A percentile compares a stretch with the other conserved stretches of the same genome.
Evolutionary conservation across 2,797 vertebrate genomes (phyloP).

Genomic region (Lateolabrax maculatus): DNA sequence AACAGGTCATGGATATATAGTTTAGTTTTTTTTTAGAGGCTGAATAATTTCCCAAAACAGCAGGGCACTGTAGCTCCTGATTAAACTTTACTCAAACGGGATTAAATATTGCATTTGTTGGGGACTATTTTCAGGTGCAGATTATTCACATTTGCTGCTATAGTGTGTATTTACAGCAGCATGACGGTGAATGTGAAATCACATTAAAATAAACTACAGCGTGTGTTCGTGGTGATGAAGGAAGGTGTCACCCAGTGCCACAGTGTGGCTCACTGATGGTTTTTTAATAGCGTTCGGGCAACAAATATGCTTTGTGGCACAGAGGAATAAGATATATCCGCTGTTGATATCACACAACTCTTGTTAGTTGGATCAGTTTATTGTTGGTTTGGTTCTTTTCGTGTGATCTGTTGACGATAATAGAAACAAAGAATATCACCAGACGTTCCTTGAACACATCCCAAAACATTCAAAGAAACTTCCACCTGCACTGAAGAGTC

Average conservation of each 20-base stretch:
- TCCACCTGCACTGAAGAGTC: neutral
- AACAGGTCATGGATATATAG: neutral
- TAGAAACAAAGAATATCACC: neutral
- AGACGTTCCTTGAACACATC: neutral
- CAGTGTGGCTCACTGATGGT: neutral
- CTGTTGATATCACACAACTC: neutral
- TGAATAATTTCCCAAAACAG: neutral
- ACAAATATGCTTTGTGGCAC: no score
- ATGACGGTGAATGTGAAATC: neutral
- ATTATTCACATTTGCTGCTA: neutral
- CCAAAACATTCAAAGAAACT: neutral
- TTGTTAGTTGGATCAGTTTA: neutral
- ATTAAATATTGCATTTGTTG: neutral
- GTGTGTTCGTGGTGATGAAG: neutral
- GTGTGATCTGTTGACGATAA: neutral
- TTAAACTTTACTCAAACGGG: neutral
- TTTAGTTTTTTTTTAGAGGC: neutral
- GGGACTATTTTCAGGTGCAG: neutral
- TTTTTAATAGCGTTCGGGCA: neutral
- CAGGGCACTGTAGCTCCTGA: neutral
- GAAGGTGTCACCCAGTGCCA: neutral
- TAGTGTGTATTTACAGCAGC: constrained; percentile 12
- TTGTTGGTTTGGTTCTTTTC: neutral
- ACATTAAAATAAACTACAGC: neutral
- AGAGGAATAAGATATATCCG: neutral